Evolutionary conservation across 2,888 invertebrate species (phyloP).

Genomic region (Lithodes maja): DNA sequence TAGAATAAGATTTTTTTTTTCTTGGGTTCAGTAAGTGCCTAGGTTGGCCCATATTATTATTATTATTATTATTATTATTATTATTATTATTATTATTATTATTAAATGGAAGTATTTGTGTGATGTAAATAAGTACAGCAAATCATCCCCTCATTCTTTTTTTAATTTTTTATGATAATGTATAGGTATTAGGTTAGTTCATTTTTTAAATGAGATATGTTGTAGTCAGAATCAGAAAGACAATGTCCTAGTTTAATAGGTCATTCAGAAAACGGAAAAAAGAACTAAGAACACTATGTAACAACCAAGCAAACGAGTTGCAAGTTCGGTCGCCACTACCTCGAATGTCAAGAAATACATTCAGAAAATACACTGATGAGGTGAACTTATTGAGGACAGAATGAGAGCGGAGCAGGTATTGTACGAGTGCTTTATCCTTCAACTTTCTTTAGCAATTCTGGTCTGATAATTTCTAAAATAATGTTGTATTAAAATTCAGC

Average conservation of each 20-base stretch:
- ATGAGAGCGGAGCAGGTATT: constrained; percentile 11
- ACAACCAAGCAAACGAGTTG: not conserved
- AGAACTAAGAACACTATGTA: not conserved
- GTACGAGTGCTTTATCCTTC: too few species aligned
- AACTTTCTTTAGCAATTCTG: too few species aligned
- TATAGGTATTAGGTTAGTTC: constrained; percentile 46
- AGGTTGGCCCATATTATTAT: constrained; percentile 26
- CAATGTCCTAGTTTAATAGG: constrained; percentile 44
- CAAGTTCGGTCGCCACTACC: constrained; percentile 61
- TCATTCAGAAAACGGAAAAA: not conserved
- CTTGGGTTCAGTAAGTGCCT: constrained; percentile 69
- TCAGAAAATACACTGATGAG: constrained; percentile 55
- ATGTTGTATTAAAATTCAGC: too few species aligned
- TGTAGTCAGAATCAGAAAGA: constrained; percentile 66
- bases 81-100: constrained; percentile 48
- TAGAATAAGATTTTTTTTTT: constrained; percentile 66
- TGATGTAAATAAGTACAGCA: constrained; percentile 59
- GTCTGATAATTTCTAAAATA: too few species aligned
- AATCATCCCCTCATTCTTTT: constrained; percentile 48
- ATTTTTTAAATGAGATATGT: constrained; percentile 59
- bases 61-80: constrained; percentile 9
- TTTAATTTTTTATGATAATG: constrained; percentile 55
- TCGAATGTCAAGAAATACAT: constrained; percentile 64
- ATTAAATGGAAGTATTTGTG: constrained; percentile 57
- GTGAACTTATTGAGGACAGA: constrained; percentile 46